phyloP scores from a whole-genome alignment of 1,140 invertebrate genomes.

The Listronotus oregonensis region DNA sequence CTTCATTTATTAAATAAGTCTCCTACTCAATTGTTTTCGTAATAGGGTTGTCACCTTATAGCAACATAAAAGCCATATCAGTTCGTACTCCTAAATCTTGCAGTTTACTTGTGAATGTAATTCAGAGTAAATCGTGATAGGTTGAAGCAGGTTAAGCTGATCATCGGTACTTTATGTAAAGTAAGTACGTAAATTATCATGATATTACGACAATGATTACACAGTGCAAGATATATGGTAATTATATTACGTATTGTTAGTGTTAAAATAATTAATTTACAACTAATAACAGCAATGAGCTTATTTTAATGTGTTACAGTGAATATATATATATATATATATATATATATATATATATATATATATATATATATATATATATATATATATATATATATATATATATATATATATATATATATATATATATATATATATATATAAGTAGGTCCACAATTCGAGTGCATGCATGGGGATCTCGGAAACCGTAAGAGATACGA shows the following conservation, averaged over 20 bases:
- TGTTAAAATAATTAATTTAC: neutral
- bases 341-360: no score
- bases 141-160: slow-evolving; percentile 21
- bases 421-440: no score
- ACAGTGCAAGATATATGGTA: neutral
- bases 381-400: no score
- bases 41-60: no score
- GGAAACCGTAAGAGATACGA: no score
- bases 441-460: no score
- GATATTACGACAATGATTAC: slow-evolving; percentile 1
- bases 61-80: slow-evolving; percentile 9
- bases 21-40: neutral
- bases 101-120: slow-evolving; percentile 17
- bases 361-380: no score
- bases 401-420: no score
- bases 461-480: no score
- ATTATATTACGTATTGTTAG: neutral
- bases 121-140: slow-evolving; percentile 39
- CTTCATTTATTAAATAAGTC: neutral
- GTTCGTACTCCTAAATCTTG: neutral
- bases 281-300: neutral
- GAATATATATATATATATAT: no score
- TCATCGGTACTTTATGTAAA: slow-evolving; percentile 11
- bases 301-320: neutral
- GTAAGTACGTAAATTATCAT: neutral